A percentile compares a stretch with the other conserved stretches of the same genome.
phyloP scores from a whole-genome alignment of 35 echinoderm and acorn worm species.

The Heliocidaris tuberculata region DNA sequence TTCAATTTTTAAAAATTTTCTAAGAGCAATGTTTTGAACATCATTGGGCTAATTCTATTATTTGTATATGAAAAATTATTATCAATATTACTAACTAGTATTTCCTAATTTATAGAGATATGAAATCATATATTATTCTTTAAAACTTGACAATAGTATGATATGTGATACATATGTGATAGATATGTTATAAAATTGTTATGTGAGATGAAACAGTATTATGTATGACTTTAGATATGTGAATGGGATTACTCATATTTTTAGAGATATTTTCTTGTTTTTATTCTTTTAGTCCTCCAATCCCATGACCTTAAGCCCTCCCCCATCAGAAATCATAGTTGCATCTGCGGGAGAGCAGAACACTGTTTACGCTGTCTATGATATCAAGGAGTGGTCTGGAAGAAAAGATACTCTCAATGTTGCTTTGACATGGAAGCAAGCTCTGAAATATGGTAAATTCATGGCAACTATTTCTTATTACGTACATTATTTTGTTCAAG shows the following conservation, averaged over 20 bases:
- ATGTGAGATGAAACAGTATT: too few relatives aligned
- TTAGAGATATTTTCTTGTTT: background rate
- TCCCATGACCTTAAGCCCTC: constrained; percentile 44
- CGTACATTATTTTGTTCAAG: background rate
- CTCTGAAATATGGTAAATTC: constrained; percentile 66
- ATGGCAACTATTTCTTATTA: background rate
- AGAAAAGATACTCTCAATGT: constrained; percentile 36
- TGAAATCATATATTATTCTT: background rate
- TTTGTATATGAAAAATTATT: too few relatives aligned
- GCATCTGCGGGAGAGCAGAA: constrained; percentile 14
- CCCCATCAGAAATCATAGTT: constrained; percentile 44
- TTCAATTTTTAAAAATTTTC: too few relatives aligned
- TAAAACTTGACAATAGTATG: background rate
- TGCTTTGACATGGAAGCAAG: constrained; percentile 56
- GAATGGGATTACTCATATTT: background rate
- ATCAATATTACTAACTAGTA: too few relatives aligned
- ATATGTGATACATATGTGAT: too few relatives aligned
- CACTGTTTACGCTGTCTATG: constrained; percentile 57
- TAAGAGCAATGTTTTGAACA: too few relatives aligned
- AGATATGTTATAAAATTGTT: too few relatives aligned
- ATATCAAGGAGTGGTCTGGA: constrained; percentile 50
- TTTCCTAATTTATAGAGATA: background rate
- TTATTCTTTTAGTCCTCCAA: constrained; percentile 27
- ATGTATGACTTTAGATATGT: too few relatives aligned
- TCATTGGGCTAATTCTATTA: too few relatives aligned